phyloP scores from a whole-genome alignment of 2,797 vertebrate genomes.

The Emys orbicularis region DNA sequence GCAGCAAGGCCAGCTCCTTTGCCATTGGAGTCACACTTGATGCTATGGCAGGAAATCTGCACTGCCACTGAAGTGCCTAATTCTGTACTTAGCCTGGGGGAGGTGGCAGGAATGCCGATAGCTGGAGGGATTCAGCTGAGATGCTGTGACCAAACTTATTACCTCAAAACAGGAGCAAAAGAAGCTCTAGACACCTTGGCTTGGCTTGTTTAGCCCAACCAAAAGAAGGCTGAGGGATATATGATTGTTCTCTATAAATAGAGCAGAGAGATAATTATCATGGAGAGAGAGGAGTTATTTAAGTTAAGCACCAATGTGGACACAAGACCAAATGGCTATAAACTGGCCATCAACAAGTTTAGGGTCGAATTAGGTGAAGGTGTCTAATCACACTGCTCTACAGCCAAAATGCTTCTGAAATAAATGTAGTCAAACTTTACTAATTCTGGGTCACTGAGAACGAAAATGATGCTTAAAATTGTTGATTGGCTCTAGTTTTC shows the following conservation, averaged over 20 bases:
- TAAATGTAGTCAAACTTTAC: too few species aligned
- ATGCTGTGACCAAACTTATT: background rate
- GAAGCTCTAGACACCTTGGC: background rate
- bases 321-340: background rate
- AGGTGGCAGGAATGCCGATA: background rate
- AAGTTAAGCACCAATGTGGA: background rate
- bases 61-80: background rate
- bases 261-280: background rate
- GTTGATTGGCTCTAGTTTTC: too few species aligned
- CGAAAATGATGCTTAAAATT: too few species aligned
- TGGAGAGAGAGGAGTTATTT: background rate
- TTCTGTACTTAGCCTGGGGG: background rate
- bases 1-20: background rate
- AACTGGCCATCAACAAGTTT: background rate
- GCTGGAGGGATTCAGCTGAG: fast-evolving
- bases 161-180: background rate
- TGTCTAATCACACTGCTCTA: background rate
- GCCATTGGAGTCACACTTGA: background rate
- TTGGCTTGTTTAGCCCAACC: background rate
- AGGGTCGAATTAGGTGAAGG: background rate
- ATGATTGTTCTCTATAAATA: background rate
- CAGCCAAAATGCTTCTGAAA: too few species aligned
- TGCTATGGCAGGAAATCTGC: background rate
- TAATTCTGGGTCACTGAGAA: too few species aligned
- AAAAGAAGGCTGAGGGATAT: background rate